phyloP scores from a whole-genome alignment of 2,797 vertebrate genomes.

The Hyperoplus lanceolatus region DNA sequence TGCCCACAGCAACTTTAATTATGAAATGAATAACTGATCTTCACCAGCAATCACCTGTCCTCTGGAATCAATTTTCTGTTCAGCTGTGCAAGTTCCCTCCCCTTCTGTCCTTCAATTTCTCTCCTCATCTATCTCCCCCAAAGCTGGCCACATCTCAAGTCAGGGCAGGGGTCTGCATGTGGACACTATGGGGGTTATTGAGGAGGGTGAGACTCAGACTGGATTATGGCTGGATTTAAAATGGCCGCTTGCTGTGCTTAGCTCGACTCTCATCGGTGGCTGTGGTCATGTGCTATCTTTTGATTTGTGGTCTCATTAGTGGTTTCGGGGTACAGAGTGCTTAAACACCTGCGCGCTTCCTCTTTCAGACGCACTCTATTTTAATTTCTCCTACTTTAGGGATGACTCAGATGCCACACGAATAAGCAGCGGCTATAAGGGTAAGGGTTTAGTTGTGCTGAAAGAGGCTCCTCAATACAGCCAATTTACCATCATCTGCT shows the following conservation, averaged over 20 bases:
- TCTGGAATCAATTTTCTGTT: slow-evolving; percentile 62
- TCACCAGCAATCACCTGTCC: slow-evolving; percentile 47
- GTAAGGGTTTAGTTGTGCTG: slow-evolving; percentile 41
- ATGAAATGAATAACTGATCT: slow-evolving; percentile 55
- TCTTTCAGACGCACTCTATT: slow-evolving; percentile 15
- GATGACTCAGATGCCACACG: slow-evolving; percentile 58
- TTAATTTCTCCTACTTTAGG: slow-evolving; percentile 36
- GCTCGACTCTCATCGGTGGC: slow-evolving; percentile 68
- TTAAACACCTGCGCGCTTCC: slow-evolving; percentile 32
- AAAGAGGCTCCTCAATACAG: slow-evolving; percentile 41
- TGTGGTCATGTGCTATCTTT: slow-evolving; percentile 67
- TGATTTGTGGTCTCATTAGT: slow-evolving; percentile 77
- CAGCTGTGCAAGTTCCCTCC: slow-evolving; percentile 34
- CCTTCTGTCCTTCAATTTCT: slow-evolving; percentile 57
- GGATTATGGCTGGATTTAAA: slow-evolving; percentile 78
- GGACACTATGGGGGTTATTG: slow-evolving; percentile 50
- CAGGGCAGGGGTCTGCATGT: slow-evolving; percentile 53
- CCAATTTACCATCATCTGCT: slow-evolving; percentile 56
- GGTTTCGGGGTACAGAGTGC: slow-evolving; percentile 59
- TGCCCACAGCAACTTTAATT: slow-evolving; percentile 56
- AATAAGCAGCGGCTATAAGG: neutral
- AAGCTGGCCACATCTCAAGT: slow-evolving; percentile 66
- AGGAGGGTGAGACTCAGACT: slow-evolving; percentile 57
- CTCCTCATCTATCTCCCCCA: slow-evolving; percentile 62
- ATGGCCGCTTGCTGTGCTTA: slow-evolving; percentile 73